Base-by-base conservation (phyloP, 2,113 vertebrate genomes). In the Carlito syrichta region DNA sequence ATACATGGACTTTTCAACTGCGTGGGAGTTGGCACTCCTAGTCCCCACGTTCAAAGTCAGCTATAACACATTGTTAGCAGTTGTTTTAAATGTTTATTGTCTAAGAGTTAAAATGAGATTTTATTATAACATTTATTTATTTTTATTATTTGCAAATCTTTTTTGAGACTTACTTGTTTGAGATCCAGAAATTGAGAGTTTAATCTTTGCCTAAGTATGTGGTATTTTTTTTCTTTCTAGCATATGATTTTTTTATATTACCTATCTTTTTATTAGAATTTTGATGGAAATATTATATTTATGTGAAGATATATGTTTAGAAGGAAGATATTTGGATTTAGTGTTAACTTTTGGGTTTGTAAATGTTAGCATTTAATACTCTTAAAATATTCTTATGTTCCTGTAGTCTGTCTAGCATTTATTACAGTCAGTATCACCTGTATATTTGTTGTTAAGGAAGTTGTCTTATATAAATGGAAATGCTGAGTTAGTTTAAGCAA, bases 41-140 rank as follows among this genome's bases (percentile, higher is more conserved):
- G 9, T 9, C 19, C 68, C 38, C 0, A 9, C 20, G 38, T 71
- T 71, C 68, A 71, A 71, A 20, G 68, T 38, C 38, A 40, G 40
- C n/a, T 71, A 11, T 71, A 63, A 71, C 60, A 22, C 73, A n/a
- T 66, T 66, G 32, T 66, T 66, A 66, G 68, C 52, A 82, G 4
- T 82, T 95, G 38, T 84, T 93, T 92, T 87, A 77, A 87, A 30
- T 87, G 43, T 40, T 95, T 89, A 86, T 10, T 82, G 54, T 68
- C 25, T 84, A 13, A 79, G 22, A 96, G 5, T 96, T 96, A 93
- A 86, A 93, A 69, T 90, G 63, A 66, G 32, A 27, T 82, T 91
- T 95, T 95, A 85, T 32, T 91, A n/a, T n/a, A n/a, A n/a, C n/a
- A n/a, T n/a, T n/a, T n/a, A n/a, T 69, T 94, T 81, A 71, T 35